phyloP scores from a whole-genome alignment of 2,888 invertebrate genomes.

The Carterocephalus palaemon region DNA sequence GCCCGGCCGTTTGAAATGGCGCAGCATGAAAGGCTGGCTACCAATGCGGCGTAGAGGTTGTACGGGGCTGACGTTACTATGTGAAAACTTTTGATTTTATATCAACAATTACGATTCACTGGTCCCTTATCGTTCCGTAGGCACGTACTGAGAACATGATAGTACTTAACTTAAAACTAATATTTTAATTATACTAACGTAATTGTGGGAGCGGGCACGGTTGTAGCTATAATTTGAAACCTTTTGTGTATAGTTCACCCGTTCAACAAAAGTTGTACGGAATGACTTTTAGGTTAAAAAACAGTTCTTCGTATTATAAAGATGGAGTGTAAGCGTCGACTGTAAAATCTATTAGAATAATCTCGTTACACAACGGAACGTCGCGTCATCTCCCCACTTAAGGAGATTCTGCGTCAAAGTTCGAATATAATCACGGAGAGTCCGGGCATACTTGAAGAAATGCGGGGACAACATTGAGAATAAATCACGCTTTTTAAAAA shows the following conservation, averaged over 20 bases:
- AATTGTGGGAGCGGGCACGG: conserved; percentile 10
- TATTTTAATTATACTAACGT: conserved; percentile 26
- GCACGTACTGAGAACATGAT: no score
- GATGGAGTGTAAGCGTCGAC: conserved; percentile 30
- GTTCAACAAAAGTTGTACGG: neutral
- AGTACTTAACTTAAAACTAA: conserved; percentile 28
- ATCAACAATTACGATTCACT: conserved; percentile 36
- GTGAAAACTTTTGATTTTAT: conserved; percentile 44
- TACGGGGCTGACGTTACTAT: conserved; percentile 49
- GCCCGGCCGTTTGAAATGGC: conserved; percentile 53
- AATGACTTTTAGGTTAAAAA: neutral
- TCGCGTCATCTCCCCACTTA: conserved; percentile 47
- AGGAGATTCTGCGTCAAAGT: conserved; percentile 60
- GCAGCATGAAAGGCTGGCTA: conserved; percentile 56
- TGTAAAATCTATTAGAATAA: conserved; percentile 43
- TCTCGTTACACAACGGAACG: conserved; percentile 48
- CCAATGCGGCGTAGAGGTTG: conserved; percentile 53
- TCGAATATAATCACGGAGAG: conserved; percentile 62
- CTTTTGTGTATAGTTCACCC: conserved; percentile 6
- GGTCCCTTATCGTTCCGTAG: conserved; percentile 25
- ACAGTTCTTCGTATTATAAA: neutral
- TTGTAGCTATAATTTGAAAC: conserved; percentile 9
- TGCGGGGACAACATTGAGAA: conserved; percentile 12
- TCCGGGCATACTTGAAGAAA: conserved; percentile 39
- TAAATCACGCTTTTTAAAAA: conserved; percentile 28